Percentiles rank a stretch among this genome's conserved stretches.
Conservation (phyloP, 2,888 invertebrate genomes). For the Thecocarcelia acutangulata region DNA sequence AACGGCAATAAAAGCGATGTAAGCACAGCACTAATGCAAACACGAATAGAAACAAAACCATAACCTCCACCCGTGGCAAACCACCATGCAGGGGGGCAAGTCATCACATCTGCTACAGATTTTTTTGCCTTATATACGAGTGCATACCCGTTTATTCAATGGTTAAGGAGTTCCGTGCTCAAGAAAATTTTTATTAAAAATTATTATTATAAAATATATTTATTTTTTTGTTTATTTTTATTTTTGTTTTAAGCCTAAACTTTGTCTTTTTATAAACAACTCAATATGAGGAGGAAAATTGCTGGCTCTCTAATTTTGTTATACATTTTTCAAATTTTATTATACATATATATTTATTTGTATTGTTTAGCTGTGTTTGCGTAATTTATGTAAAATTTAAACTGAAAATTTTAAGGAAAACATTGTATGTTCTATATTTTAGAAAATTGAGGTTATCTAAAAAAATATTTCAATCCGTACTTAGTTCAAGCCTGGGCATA, state of each 20-base stretch:
- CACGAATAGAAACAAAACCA: neutral
- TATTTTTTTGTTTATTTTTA: neutral
- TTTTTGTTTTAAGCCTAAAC: conserved; percentile 4
- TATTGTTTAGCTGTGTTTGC: conserved; percentile 21
- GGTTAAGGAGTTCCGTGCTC: conserved; percentile 55
- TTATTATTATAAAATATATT: conserved; percentile 9
- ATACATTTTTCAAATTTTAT: too few relatives aligned
- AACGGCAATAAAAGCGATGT: conserved; percentile 16
- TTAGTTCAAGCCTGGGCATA: too few relatives aligned
- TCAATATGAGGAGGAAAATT: too few relatives aligned
- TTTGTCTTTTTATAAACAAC: too few relatives aligned
- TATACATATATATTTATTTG: conserved; percentile 22
- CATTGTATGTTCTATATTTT: too few relatives aligned
- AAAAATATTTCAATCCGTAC: too few relatives aligned
- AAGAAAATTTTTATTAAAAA: conserved; percentile 58
- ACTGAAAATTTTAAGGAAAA: too few relatives aligned
- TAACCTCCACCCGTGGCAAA: neutral
- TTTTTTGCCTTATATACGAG: conserved; percentile 10
- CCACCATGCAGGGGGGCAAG: conserved; percentile 26
- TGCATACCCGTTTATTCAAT: conserved; percentile 31
- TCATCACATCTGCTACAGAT: conserved; percentile 34
- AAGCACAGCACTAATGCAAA: neutral
- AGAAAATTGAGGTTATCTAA: too few relatives aligned
- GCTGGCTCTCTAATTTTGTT: too few relatives aligned
- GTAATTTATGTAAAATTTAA: neutral